phyloP scores from a whole-genome alignment of 1,140 invertebrate genomes.

The Teleogryllus occipitalis region DNA sequence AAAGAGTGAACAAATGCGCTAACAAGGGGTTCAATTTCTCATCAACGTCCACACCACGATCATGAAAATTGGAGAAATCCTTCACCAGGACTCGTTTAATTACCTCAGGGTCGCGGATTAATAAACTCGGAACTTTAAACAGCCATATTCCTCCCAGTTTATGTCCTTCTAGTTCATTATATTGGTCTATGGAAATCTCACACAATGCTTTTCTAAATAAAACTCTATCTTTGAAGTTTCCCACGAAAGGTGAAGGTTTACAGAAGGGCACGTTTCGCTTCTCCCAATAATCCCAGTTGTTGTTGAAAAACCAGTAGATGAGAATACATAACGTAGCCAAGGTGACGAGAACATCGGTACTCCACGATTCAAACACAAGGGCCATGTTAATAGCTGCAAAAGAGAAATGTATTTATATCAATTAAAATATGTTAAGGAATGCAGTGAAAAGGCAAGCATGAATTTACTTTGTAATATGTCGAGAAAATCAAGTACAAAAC shows the following conservation, averaged over 20 bases:
- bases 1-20: conserved; percentile 19
- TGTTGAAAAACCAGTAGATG: no score
- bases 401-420: no score
- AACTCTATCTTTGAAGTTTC: conserved; percentile 16
- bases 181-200: not conserved
- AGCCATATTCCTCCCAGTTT: conserved; percentile 6
- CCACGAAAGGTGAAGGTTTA: conserved; percentile 26
- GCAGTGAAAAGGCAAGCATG: no score
- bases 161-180: conserved; percentile 6
- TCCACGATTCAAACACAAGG: no score
- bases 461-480: no score
- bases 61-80: conserved; percentile 48
- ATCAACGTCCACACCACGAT: conserved; percentile 43
- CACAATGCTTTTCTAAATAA: conserved; percentile 23
- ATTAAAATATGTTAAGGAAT: no score
- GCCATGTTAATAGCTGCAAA: no score
- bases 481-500: no score
- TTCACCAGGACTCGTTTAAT: conserved; percentile 48
- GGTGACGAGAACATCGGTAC: no score
- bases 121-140: conserved; percentile 27
- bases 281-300: conserved; percentile 27
- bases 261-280: conserved; percentile 26
- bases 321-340: no score
- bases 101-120: conserved; percentile 39
- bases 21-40: conserved; percentile 30